phyloP scores from a whole-genome alignment of 2,113 vertebrate species.

The Pterophyllum scalare region DNA sequence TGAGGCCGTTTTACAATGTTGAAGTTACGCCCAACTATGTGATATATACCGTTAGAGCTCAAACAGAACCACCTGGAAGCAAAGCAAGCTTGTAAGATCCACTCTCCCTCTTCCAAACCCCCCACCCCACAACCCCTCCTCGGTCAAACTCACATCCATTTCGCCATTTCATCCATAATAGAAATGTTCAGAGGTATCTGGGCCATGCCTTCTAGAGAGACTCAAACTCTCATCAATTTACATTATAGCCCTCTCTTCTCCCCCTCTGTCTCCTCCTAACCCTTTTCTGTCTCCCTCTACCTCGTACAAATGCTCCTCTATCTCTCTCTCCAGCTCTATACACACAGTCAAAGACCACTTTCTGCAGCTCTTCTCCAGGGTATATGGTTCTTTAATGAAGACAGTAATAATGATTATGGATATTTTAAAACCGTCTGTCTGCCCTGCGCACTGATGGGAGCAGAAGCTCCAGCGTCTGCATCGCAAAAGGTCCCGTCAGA shows the following conservation, averaged over 20 bases:
- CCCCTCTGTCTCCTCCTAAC: constrained; percentile 41
- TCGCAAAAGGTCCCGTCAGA: constrained; percentile 8
- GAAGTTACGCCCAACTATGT: neutral
- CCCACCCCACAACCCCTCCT: neutral
- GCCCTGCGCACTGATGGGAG: constrained; percentile 45
- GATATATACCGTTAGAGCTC: neutral
- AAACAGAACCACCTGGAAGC: constrained; percentile 21
- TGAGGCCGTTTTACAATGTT: neutral
- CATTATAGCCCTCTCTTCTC: constrained; percentile 46
- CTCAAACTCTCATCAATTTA: constrained; percentile 73
- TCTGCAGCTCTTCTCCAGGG: constrained; percentile 67
- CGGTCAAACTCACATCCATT: constrained; percentile 34
- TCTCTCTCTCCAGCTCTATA: constrained; percentile 59
- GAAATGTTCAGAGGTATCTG: constrained; percentile 66
- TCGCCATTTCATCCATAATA: constrained; percentile 57
- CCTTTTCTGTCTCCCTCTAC: constrained; percentile 41
- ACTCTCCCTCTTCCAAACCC: neutral
- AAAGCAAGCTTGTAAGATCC: neutral
- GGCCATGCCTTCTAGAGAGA: constrained; percentile 68
- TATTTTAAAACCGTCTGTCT: constrained; percentile 69
- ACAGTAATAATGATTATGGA: constrained; percentile 76
- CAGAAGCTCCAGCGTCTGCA: constrained; percentile 14
- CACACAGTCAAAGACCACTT: constrained; percentile 73
- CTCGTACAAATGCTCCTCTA: constrained; percentile 61
- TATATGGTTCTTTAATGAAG: constrained; percentile 80